phyloP scores from a whole-genome alignment of 2,888 invertebrate species.

The Epinotia brunnichana region DNA sequence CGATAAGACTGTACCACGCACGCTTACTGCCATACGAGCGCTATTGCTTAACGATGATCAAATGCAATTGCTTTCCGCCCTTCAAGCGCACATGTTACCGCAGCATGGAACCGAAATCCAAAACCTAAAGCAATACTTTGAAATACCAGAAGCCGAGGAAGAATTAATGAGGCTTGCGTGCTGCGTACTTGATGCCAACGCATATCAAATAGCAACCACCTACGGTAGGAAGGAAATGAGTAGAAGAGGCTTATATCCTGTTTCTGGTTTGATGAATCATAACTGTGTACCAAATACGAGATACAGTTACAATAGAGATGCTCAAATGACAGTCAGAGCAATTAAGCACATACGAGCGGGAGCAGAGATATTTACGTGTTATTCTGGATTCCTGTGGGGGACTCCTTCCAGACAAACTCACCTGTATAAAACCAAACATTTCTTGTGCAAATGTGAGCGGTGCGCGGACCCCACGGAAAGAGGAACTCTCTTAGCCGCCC shows the following conservation, averaged over 20 bases:
- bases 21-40: slow-evolving; percentile 71
- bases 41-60: slow-evolving; percentile 74
- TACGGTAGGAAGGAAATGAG: slow-evolving; percentile 78
- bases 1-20: slow-evolving; percentile 66
- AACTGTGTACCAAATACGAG: slow-evolving; percentile 87
- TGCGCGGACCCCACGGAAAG: slow-evolving; percentile 88
- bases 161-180: slow-evolving; percentile 84
- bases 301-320: slow-evolving; percentile 83
- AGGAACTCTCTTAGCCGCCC: slow-evolving; percentile 83
- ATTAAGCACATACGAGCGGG: slow-evolving; percentile 83
- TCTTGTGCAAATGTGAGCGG: slow-evolving; percentile 86
- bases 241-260: slow-evolving; percentile 86
- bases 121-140: slow-evolving; percentile 76
- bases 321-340: slow-evolving; percentile 85
- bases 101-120: slow-evolving; percentile 84
- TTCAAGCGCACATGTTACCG: slow-evolving; percentile 82
- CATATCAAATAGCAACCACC: slow-evolving; percentile 84
- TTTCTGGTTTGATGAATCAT: slow-evolving; percentile 88
- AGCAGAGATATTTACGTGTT: slow-evolving; percentile 86
- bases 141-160: slow-evolving; percentile 82
- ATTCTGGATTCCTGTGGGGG: slow-evolving; percentile 87
- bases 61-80: slow-evolving; percentile 75
- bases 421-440: slow-evolving; percentile 87
- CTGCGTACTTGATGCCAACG: slow-evolving; percentile 86
- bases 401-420: slow-evolving; percentile 85